Evolutionary conservation across 2,113 vertebrate species (phyloP).

Genomic region (Polyodon spathula): DNA sequence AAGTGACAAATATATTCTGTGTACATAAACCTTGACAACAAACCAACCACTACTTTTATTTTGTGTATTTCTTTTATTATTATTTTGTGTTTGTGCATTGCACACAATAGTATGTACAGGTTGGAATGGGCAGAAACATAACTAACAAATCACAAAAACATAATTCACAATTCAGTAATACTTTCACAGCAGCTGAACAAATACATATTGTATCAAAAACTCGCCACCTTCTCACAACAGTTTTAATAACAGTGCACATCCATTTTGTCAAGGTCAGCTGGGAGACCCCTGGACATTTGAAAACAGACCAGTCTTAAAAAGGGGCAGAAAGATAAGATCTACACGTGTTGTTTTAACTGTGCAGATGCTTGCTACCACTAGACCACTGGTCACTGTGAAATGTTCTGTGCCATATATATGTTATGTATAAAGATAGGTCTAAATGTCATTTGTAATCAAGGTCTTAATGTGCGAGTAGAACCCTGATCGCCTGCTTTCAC

Average conservation of each 20-base stretch:
- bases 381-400: neutral
- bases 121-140: slow-evolving; percentile 59
- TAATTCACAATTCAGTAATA: slow-evolving; percentile 74
- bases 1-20: too few relatives aligned
- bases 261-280: slow-evolving; percentile 73
- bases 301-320: slow-evolving; percentile 27
- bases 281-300: slow-evolving; percentile 42
- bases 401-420: neutral
- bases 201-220: slow-evolving; percentile 67
- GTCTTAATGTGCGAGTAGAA: neutral
- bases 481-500: neutral
- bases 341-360: slow-evolving; percentile 25
- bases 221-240: slow-evolving; percentile 59
- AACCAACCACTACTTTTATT: too few relatives aligned
- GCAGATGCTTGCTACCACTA: slow-evolving; percentile 21
- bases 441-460: neutral
- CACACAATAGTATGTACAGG: slow-evolving; percentile 72
- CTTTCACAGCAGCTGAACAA: slow-evolving; percentile 87
- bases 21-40: too few relatives aligned
- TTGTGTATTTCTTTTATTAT: slow-evolving; percentile 10
- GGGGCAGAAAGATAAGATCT: slow-evolving; percentile 27
- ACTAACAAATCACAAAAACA: slow-evolving; percentile 65
- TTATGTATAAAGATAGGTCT: neutral
- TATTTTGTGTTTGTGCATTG: slow-evolving; percentile 67
- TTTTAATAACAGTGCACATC: slow-evolving; percentile 76